Conservation (phyloP, 2,888 invertebrate genomes). For the Brenthis daphne region DNA sequence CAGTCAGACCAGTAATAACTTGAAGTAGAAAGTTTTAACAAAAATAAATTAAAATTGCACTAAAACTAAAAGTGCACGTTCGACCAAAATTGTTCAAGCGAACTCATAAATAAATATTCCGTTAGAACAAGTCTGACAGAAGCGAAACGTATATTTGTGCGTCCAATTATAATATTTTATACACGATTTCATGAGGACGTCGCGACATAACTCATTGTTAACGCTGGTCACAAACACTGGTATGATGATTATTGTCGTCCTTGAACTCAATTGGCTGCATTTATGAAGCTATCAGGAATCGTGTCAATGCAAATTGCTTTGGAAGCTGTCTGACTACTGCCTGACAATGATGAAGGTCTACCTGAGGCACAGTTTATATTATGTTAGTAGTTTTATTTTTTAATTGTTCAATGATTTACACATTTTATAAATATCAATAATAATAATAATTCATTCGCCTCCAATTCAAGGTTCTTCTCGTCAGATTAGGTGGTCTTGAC, state of each 20-base stretch:
- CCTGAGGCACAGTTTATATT: slow-evolving; percentile 26
- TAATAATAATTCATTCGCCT: slow-evolving; percentile 36
- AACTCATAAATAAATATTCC: slow-evolving; percentile 15
- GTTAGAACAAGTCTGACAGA: slow-evolving; percentile 7
- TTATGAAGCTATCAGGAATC: slow-evolving; percentile 77
- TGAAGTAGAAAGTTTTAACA: too few species aligned
- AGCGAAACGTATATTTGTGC: slow-evolving; percentile 58
- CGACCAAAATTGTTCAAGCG: neutral
- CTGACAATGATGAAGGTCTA: slow-evolving; percentile 51
- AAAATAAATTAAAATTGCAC: too few species aligned
- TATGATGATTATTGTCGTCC: slow-evolving; percentile 74
- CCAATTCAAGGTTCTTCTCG: slow-evolving; percentile 39
- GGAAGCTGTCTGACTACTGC: slow-evolving; percentile 59
- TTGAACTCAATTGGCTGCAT: slow-evolving; percentile 79
- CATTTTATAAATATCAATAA: slow-evolving; percentile 32
- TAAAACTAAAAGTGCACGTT: too few species aligned
- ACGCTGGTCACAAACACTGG: slow-evolving; percentile 75
- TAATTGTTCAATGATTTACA: slow-evolving; percentile 29
- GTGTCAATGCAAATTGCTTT: slow-evolving; percentile 75
- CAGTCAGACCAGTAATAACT: too few species aligned
- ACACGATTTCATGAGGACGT: slow-evolving; percentile 75
- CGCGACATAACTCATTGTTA: slow-evolving; percentile 76
- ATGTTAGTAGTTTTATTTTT: slow-evolving; percentile 21
- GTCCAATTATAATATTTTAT: slow-evolving; percentile 78
- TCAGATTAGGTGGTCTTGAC: slow-evolving; percentile 39